phyloP scores from a whole-genome alignment of 2,888 invertebrate genomes.

The Scaptomyza tumidula region DNA sequence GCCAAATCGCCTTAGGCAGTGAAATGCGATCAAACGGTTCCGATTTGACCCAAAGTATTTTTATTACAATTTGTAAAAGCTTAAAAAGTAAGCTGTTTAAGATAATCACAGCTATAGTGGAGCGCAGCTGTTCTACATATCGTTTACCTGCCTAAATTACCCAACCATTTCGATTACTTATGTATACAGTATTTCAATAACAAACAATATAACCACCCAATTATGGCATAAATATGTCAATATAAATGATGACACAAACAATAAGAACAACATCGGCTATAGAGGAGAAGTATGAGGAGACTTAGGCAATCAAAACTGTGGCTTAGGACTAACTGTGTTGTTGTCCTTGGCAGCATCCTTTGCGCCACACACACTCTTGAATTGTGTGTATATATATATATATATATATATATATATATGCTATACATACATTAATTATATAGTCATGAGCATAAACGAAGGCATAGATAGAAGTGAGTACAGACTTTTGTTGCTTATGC shows the following conservation, averaged over 20 bases:
- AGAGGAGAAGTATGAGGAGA: conserved; percentile 13
- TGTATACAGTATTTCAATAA: conserved; percentile 51
- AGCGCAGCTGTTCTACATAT: not conserved
- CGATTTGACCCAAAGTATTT: too few species aligned
- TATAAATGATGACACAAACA: conserved; percentile 53
- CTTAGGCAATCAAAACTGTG: conserved; percentile 53
- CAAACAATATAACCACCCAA: conserved; percentile 47
- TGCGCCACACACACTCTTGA: conserved; percentile 7
- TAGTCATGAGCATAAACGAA: conserved; percentile 31
- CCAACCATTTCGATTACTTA: conserved; percentile 25
- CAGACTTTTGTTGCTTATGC: conserved; percentile 29
- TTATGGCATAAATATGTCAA: conserved; percentile 61
- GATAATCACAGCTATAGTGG: not conserved
- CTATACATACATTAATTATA: conserved; percentile 4
- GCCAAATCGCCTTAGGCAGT: too few species aligned
- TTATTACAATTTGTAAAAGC: too few species aligned
- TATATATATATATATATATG: too few species aligned
- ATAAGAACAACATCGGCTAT: conserved; percentile 8
- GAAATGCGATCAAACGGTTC: too few species aligned
- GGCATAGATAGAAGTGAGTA: not conserved
- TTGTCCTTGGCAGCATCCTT: conserved; percentile 23
- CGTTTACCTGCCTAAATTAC: not conserved
- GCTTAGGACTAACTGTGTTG: conserved; percentile 17
- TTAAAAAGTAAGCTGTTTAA: not conserved
- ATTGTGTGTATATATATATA: too few species aligned